These are phyloP conservation scores for Ammodramus savannarum DNA, from an alignment of 2,113 vertebrate genomes.

Conservation along the genomic window DNA sequence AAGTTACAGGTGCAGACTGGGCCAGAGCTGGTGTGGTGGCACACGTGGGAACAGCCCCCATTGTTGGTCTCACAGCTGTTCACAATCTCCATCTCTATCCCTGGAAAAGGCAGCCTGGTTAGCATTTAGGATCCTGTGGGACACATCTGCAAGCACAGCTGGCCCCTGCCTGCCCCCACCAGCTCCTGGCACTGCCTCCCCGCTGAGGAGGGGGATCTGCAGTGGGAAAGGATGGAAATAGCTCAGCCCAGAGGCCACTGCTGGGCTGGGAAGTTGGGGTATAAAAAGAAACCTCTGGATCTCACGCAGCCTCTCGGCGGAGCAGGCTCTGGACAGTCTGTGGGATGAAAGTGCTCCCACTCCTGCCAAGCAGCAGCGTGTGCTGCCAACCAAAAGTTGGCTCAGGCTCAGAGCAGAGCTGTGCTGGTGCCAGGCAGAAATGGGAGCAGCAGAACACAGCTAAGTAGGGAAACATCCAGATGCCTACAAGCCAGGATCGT, in stretches of 20 bases:
- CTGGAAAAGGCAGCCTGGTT: slow-evolving; percentile 53
- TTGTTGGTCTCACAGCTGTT: slow-evolving; percentile 90
- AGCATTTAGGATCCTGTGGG: not conserved
- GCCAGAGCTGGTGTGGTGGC: slow-evolving; percentile 83
- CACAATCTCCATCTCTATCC: slow-evolving; percentile 96
- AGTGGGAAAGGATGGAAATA: not conserved
- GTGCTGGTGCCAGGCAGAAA: slow-evolving; percentile 12
- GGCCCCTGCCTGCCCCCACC: not conserved
- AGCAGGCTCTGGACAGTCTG: not conserved
- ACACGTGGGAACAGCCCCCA: slow-evolving; percentile 87
- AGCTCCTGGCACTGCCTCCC: not conserved
- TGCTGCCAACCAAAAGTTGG: slow-evolving; percentile 28
- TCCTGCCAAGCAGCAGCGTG: not conserved
- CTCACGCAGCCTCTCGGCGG: not conserved
- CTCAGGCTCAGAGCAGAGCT: not conserved
- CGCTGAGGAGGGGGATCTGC: not conserved
- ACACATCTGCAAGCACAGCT: fast-evolving
- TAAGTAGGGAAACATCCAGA: not conserved
- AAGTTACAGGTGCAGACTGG: slow-evolving; percentile 86
- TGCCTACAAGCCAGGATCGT: not conserved
- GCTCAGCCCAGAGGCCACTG: not conserved
- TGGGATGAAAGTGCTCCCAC: not conserved
- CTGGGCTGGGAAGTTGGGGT: not conserved
- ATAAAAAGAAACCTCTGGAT: not conserved
- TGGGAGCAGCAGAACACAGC: slow-evolving; percentile 2